Conservation (phyloP, 2,797 vertebrate genomes). For the Sebastes trivittatus region DNA sequence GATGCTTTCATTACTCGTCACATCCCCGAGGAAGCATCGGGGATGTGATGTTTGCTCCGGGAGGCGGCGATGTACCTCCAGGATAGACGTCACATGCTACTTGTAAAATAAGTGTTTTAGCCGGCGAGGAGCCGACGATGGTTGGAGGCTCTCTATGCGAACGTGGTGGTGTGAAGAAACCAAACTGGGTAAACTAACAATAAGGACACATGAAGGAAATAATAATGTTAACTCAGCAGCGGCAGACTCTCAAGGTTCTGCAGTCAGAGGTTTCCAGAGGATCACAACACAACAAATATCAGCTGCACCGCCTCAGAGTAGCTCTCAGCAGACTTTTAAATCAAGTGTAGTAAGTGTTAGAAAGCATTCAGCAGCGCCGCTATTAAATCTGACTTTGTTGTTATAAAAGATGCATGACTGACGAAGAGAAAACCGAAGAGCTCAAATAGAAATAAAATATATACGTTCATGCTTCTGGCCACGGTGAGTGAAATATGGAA, state of each 20-base stretch:
- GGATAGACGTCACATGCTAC: not conserved
- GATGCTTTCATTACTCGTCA: slow-evolving; percentile 10
- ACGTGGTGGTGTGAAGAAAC: not conserved
- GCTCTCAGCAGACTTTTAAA: not conserved
- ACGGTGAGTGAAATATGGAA: not conserved
- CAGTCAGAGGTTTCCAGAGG: slow-evolving; percentile 7
- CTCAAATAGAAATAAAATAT: not conserved
- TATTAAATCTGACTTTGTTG: not conserved
- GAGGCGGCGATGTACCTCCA: not conserved
- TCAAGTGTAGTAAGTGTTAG: not conserved
- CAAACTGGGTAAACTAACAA: not conserved
- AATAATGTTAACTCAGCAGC: not conserved
- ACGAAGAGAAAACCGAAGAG: not conserved
- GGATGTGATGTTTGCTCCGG: too few species aligned
- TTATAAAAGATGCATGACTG: not conserved
- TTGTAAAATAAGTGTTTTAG: not conserved
- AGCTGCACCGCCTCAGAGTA: not conserved
- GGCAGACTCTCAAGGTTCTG: not conserved
- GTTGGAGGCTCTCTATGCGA: not conserved
- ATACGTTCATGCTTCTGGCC: not conserved
- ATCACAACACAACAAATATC: not conserved
- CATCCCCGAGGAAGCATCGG: not conserved
- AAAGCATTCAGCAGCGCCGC: not conserved
- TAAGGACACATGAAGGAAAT: not conserved
- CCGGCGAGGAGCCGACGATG: not conserved